Percentiles rank a stretch among this genome's conserved stretches.
Evolutionary conservation across 1,140 invertebrate species (phyloP).

Genomic region (Meloidogyne floridensis): DNA sequence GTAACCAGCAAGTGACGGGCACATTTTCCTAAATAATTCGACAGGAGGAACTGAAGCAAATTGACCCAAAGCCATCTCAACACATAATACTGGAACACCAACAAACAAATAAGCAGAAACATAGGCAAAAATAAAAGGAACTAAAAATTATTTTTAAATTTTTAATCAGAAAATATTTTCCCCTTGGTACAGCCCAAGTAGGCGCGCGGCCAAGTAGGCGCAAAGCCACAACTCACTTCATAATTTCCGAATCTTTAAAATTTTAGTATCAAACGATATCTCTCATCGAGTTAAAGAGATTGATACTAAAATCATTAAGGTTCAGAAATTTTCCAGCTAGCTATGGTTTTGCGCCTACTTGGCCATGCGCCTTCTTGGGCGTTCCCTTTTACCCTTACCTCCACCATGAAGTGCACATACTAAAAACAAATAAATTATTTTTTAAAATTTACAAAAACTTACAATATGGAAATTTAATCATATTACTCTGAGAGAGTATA

Average conservation of each 20-base stretch:
- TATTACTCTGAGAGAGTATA: conserved; percentile 1
- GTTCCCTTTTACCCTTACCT: neutral
- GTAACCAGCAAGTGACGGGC: neutral
- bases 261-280: too few species aligned
- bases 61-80: conserved; percentile 8
- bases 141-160: neutral
- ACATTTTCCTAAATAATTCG: neutral
- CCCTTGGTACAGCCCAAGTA: too few species aligned
- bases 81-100: neutral
- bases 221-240: too few species aligned
- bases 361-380: too few species aligned
- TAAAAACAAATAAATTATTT: neutral
- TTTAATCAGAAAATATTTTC: too few species aligned
- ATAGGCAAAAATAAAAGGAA: neutral
- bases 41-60: conserved; percentile 3
- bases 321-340: too few species aligned
- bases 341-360: too few species aligned
- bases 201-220: too few species aligned
- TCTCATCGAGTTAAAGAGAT: too few species aligned
- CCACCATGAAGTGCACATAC: neutral
- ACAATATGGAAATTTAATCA: conserved; percentile 9
- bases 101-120: conserved; percentile 1
- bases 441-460: neutral
- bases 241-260: too few species aligned
- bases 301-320: too few species aligned